Base-by-base conservation (phyloP, 2,113 vertebrate species). In the Pollimyrus isidori region DNA sequence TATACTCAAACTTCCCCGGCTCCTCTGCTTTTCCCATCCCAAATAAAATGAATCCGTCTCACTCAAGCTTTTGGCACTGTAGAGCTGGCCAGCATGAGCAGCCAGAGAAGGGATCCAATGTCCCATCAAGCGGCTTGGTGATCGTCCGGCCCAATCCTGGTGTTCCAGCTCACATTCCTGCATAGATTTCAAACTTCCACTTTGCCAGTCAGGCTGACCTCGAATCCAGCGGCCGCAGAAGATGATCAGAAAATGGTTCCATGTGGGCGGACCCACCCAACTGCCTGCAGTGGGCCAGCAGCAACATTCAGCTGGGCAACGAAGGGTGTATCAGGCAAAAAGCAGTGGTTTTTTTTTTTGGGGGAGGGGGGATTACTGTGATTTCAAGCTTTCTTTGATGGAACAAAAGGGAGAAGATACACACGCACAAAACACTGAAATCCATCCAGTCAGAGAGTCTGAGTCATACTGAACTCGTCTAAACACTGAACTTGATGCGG, bases 161-260 rank as follows among this genome's bases (percentile, higher is more conserved):
- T 90, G 92, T 93, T 94, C 92, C 89, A 91, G 91, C 52, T 91
- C 93, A 89, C 89, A 91, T 92, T 92, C 90, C 90, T 87, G 93
- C 91, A 91, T 90, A 87, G 87, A 90, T 95, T 94, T 92, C 93
- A 93, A 90, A 92, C 90, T 89, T 94, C 93, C 73, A 42, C 73
- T 42, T 76, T 19, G 73, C 73, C 73, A 17, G 17, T 42, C 73
- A 19, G 15, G 35, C 35, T 39, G 73, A 42, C 15, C 23, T n/a
- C 2, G 6, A 80, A 17, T 80, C 15, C 30, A 19, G 35, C 1
- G 13, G 35, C 35, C 35, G 17, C 73, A 42, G 35, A 39, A 80
- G 35, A 42, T 5, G 15, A 80, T 80, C 73, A 39, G 73, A 42
- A 80, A 42, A 80, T 80, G 9, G 26, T 26, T 69, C 62, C n/a